Evolutionary conservation across 1,140 invertebrate genomes (phyloP).

Genomic region (Diuraphis noxia): DNA sequence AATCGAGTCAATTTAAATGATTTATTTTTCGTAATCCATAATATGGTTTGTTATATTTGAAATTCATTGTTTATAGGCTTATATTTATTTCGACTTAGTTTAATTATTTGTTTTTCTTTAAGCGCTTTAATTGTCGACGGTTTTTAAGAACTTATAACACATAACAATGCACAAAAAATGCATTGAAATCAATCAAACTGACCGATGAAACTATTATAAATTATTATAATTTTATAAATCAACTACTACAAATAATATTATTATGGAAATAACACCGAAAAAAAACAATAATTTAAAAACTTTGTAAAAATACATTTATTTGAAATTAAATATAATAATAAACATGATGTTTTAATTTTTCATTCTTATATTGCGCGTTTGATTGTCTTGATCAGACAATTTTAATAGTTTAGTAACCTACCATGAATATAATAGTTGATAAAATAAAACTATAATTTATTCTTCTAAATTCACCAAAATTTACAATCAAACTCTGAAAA

Average conservation of each 20-base stretch:
- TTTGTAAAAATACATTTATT: background rate
- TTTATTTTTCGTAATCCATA: background rate
- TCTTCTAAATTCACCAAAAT: no score
- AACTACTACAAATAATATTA: background rate
- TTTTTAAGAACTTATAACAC: background rate
- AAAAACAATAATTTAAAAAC: background rate
- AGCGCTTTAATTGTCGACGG: background rate
- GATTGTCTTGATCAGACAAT: background rate
- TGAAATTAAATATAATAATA: no score
- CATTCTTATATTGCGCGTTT: background rate
- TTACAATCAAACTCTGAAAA: no score
- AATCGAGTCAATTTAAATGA: background rate
- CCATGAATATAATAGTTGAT: background rate
- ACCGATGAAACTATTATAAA: no score
- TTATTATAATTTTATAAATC: background rate
- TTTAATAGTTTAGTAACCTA: background rate
- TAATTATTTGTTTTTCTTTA: background rate
- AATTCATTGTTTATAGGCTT: background rate
- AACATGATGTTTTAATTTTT: no score
- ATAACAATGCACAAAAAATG: background rate
- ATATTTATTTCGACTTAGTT: background rate
- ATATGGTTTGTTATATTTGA: background rate
- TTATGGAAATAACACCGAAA: background rate
- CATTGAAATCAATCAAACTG: no score
- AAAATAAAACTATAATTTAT: background rate